Base-by-base conservation (phyloP, 2,888 invertebrate species). In the Taenaris catops region DNA sequence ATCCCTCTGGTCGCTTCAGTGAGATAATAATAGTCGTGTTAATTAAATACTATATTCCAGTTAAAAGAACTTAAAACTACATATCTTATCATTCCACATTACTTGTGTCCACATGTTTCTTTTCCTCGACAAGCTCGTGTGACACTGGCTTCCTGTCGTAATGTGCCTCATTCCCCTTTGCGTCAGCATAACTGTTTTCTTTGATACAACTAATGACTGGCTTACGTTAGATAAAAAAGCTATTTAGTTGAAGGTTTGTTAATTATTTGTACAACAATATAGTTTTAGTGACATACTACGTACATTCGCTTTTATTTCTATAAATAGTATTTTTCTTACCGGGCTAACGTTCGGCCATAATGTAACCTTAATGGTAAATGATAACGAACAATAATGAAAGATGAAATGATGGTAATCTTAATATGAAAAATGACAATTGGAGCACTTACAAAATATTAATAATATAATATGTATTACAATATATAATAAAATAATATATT, bases 111-210 rank as follows among this genome's bases (percentile, higher is more conserved):
- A 34, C 43, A 37, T 40, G 40, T 40, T 37, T 31, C 36, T 43
- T 43, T 37, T 26, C 39, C 16, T 17, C 33, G 32, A 36, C 43
- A 43, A 43, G 28, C 29, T 31, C 25, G 26, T 24, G 29, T 43
- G 43, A 43, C 43, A 31, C 31, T 31, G 16, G 34, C 34, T 43
- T 43, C 43, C 43, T 43, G 43, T 37, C 32, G 12, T 34, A 29
- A 23, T 29, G 29, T 24, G 39, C 37, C 17, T 29, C 25, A 29
- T 34, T 31, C 29, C n/a, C 34, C 31, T 34, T 34, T 25, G 33
- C 28, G 41, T 32, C 36, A 41, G 12, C 19, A 28, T 37, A 26
- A 36, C 21, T 43, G 29, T 37, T 40, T 43, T 40, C 43, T 31
- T 37, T 34, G 36, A 37, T 40, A 40, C 34, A 24, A 19, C 25